Conservation (phyloP, 2,888 invertebrate genomes). For the Stenodera caucasica region DNA sequence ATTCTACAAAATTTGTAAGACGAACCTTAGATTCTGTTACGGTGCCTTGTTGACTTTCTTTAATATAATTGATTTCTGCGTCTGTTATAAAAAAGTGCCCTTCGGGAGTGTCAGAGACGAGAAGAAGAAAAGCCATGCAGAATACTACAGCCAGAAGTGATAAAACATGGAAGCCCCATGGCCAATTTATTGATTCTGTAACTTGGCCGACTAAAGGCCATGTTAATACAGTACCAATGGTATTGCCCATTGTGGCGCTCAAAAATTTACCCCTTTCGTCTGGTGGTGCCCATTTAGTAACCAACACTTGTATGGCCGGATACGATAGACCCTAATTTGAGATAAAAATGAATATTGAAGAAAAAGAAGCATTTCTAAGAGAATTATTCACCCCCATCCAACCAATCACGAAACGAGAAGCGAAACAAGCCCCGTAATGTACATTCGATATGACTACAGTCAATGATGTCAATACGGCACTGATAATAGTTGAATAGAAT, state of each 20-base stretch:
- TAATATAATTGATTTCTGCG: conserved; percentile 66
- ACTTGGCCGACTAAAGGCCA: conserved; percentile 69
- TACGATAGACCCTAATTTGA: conserved; percentile 68
- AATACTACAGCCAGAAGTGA: conserved; percentile 61
- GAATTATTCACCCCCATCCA: conserved; percentile 60
- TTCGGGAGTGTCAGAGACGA: conserved; percentile 66
- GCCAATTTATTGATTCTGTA: conserved; percentile 45
- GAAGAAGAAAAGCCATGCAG: conserved; percentile 63
- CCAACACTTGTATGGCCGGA: conserved; percentile 66
- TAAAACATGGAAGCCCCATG: conserved; percentile 65
- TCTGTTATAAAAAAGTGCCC: conserved; percentile 65
- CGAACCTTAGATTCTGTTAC: conserved; percentile 41
- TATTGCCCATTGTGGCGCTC: conserved; percentile 72
- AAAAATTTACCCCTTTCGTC: conserved; percentile 75
- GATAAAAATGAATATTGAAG: conserved; percentile 25
- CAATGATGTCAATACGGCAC: conserved; percentile 46
- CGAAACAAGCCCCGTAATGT: conserved; percentile 60
- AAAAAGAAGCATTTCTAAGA: too few relatives aligned
- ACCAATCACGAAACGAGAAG: conserved; percentile 62
- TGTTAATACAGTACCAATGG: conserved; percentile 70
- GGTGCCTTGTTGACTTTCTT: conserved; percentile 34
- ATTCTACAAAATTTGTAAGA: too few relatives aligned
- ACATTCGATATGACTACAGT: conserved; percentile 61
- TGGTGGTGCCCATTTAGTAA: conserved; percentile 74
- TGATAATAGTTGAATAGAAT: conserved; percentile 36